phyloP scores from a whole-genome alignment of 2,113 vertebrate genomes.

The Chaenocephalus aceratus region DNA sequence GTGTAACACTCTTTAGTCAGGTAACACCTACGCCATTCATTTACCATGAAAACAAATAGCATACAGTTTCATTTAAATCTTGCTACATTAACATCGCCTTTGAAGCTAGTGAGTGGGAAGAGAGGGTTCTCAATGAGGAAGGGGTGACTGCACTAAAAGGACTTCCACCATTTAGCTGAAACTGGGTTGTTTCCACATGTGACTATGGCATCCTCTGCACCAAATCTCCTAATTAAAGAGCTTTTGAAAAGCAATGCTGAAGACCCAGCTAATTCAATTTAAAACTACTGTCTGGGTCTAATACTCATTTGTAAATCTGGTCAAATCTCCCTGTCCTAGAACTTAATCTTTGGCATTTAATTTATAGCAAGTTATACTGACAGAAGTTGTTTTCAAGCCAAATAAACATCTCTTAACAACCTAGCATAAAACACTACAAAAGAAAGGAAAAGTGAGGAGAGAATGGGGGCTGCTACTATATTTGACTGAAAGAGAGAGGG shows the following conservation, averaged over 20 bases:
- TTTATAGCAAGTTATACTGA: constrained; percentile 34
- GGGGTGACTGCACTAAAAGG: not conserved
- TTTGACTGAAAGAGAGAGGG: constrained; percentile 60
- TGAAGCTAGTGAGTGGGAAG: constrained; percentile 2
- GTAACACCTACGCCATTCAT: not conserved
- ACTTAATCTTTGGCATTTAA: constrained; percentile 23
- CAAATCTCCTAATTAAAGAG: constrained; percentile 26
- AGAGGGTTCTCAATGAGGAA: not conserved
- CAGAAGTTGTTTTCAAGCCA: constrained; percentile 25
- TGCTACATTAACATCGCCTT: not conserved
- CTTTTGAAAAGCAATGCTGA: constrained; percentile 9
- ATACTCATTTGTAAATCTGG: not conserved
- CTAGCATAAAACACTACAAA: constrained; percentile 46
- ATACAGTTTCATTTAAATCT: constrained; percentile 4
- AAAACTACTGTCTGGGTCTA: constrained; percentile 6
- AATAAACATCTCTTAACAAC: constrained; percentile 61
- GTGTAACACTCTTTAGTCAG: not conserved
- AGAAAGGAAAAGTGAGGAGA: constrained; percentile 51
- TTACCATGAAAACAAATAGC: constrained; percentile 7
- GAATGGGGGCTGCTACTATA: constrained; percentile 55
- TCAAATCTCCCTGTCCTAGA: constrained; percentile 9
- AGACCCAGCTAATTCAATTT: constrained; percentile 3
- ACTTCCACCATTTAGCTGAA: not conserved
- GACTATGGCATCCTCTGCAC: constrained; percentile 5
- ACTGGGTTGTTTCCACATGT: constrained; percentile 23